Conservation (phyloP, 2,888 invertebrate species). For the Troides oblongomaculatus region DNA sequence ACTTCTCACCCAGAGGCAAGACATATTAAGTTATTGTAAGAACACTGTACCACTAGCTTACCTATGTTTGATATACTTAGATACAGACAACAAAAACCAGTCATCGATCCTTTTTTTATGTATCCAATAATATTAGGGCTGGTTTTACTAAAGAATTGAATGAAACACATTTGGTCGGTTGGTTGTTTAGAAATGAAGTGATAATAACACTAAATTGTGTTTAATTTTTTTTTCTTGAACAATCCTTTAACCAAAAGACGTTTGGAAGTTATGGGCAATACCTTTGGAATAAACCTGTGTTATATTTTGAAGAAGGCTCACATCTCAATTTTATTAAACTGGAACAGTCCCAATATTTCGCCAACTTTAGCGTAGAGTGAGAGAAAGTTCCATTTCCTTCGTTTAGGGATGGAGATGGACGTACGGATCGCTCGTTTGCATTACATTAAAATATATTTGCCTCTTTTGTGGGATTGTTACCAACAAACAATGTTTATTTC, state of each 20-base stretch:
- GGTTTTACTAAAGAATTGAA: neutral
- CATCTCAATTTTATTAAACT: slow-evolving; percentile 43
- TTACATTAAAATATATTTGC: slow-evolving; percentile 38
- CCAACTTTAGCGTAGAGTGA: slow-evolving; percentile 37
- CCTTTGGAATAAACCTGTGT: slow-evolving; percentile 32
- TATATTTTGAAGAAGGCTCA: slow-evolving; percentile 30
- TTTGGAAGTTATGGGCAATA: slow-evolving; percentile 30
- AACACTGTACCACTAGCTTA: too few species aligned
- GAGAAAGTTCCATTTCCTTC: slow-evolving; percentile 42
- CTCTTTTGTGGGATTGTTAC: slow-evolving; percentile 24
- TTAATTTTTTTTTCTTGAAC: neutral
- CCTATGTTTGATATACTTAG: too few species aligned
- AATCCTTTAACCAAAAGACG: neutral
- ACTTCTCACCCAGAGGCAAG: too few species aligned
- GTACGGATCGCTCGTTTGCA: slow-evolving; percentile 41
- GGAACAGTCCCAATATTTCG: slow-evolving; percentile 40
- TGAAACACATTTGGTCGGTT: neutral
- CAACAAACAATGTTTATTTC: slow-evolving; percentile 23
- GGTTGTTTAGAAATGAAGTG: neutral
- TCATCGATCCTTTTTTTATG: too few species aligned
- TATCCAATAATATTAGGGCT: too few species aligned
- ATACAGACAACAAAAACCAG: too few species aligned
- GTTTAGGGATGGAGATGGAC: slow-evolving; percentile 40
- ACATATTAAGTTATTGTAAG: too few species aligned
- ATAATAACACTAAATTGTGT: neutral